Conservation (phyloP, 2,113 vertebrate species). For the Ammodytes marinus region DNA sequence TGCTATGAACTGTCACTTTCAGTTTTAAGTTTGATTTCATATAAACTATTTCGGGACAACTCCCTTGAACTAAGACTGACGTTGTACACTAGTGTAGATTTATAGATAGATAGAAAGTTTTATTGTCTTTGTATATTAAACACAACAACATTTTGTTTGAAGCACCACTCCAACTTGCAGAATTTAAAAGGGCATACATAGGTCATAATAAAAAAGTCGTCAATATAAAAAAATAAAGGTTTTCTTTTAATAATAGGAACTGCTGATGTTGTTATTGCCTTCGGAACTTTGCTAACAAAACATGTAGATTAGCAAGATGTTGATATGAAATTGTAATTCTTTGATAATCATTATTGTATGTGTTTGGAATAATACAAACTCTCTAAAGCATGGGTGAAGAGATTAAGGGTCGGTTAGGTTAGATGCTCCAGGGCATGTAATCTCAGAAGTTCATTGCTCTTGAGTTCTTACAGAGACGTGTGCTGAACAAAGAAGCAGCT, state of each 20-base stretch:
- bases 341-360: not conserved
- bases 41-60: not conserved
- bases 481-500: slow-evolving; percentile 33
- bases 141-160: too few species aligned
- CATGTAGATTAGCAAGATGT: not conserved
- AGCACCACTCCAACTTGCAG: too few species aligned
- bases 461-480: slow-evolving; percentile 26
- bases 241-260: not conserved
- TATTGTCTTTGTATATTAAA: too few species aligned
- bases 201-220: too few species aligned
- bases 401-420: slow-evolving; percentile 18
- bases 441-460: slow-evolving; percentile 28
- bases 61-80: not conserved
- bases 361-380: slow-evolving; percentile 9
- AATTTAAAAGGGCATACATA: too few species aligned
- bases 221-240: too few species aligned
- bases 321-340: not conserved
- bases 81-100: too few species aligned
- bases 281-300: not conserved
- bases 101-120: too few species aligned
- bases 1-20: not conserved
- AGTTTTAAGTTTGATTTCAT: not conserved
- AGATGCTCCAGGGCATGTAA: slow-evolving; percentile 19
- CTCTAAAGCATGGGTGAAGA: slow-evolving; percentile 12
- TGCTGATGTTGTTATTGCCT: not conserved